phyloP scores from a whole-genome alignment of 2,888 invertebrate species.

The Nemotelus pantherinus region DNA sequence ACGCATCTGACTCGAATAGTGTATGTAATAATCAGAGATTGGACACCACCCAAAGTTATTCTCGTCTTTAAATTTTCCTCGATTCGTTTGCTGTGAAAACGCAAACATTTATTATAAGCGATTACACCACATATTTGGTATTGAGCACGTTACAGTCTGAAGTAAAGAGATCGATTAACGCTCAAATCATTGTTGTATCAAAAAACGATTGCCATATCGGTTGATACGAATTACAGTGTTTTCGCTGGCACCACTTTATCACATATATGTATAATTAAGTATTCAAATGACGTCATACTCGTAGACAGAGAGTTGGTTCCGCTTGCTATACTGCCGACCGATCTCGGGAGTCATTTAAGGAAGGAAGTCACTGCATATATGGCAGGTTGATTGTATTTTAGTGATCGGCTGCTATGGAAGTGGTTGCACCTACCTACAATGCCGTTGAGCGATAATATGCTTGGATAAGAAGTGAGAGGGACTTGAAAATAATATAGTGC shows the following conservation, averaged over 20 bases:
- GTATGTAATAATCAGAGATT: too few species aligned
- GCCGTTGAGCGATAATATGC: too few species aligned
- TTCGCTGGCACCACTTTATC: neutral
- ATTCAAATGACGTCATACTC: constrained; percentile 38
- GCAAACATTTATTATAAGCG: too few species aligned
- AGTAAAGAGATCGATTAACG: neutral
- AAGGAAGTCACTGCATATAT: constrained; percentile 25
- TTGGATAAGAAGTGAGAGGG: too few species aligned
- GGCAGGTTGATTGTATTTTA: neutral
- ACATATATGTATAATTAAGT: constrained; percentile 19
- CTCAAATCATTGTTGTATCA: neutral
- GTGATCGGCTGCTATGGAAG: neutral
- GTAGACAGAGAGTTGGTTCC: neutral
- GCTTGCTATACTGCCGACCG: neutral
- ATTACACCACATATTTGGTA: too few species aligned
- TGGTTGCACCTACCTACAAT: neutral
- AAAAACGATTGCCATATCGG: constrained; percentile 27
- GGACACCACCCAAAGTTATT: too few species aligned
- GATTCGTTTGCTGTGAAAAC: too few species aligned
- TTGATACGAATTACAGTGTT: constrained; percentile 8
- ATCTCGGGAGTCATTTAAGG: constrained; percentile 9
- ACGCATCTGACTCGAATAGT: too few species aligned
- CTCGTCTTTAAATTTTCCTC: too few species aligned
- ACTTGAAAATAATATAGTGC: too few species aligned
- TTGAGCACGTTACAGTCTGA: too few species aligned